Base-by-base conservation (phyloP, 2,888 invertebrate genomes). In the Ornithoptera priamus region DNA sequence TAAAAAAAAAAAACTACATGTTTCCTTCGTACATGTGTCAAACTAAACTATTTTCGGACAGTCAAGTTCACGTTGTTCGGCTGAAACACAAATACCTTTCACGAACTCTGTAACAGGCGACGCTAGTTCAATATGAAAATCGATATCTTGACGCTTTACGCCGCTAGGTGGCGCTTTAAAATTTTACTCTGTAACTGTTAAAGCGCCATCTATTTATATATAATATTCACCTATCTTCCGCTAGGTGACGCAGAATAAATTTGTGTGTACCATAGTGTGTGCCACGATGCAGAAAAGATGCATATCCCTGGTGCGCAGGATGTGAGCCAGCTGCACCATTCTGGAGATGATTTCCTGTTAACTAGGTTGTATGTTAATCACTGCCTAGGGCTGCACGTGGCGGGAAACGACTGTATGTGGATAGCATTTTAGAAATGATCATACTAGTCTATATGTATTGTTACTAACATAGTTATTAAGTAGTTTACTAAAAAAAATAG, bases 21-120 rank as follows among this genome's bases (percentile, higher is more conserved):
- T 86, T 92, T 85, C 87, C 80, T 82, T 84, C 86, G 84, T 86
- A 82, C 86, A 86, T 90, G 89, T 92, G 92, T 92, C 92, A 91
- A 91, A 92, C 87, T 86, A 81, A 83, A 90, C 91, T 92, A 92
- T 92, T 92, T 92, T 86, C 77, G 88, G 86, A 86, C 77, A 78
- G 81, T 85, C 90, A 91, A 91, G 92, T 90, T 92, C 92, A 89
- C 87, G 86, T 83, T 84, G 85, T 83, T 81, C 72, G 80, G 78
- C 80, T 81, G 80, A 85, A 82, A 84, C 82, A 80, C 83, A 87
- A 85, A 86, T 86, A 87, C 62, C 24, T 70, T 66, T 70, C 58
- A 22, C 50, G 39, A 62, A 81, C 77, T 78, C 79, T 80, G 75
- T 76, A 76, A 75, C 42, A 46, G n/a, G 36, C 15, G 69, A 75